These are phyloP conservation scores for Musca domestica DNA, from an alignment of 1,140 invertebrate species.

Conservation along the genomic window DNA sequence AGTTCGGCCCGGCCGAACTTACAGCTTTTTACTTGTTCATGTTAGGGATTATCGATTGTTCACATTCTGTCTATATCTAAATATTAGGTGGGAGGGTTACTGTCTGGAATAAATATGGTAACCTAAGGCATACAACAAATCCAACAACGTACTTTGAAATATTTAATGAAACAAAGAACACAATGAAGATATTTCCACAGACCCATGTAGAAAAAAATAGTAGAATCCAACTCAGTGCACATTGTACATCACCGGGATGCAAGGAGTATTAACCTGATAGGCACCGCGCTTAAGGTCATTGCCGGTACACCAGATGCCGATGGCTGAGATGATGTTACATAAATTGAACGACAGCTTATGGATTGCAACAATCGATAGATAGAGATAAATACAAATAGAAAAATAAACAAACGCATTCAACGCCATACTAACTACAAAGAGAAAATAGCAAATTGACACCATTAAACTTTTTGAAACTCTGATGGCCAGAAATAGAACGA, in stretches of 20 bases:
- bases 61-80: too few relatives aligned
- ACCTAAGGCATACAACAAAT: constrained; percentile 25
- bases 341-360: not conserved
- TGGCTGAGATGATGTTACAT: constrained; percentile 1
- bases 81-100: not conserved
- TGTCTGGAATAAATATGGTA: constrained; percentile 19
- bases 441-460: too few relatives aligned
- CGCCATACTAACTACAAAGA: too few relatives aligned
- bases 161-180: too few relatives aligned
- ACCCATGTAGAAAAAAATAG: not conserved
- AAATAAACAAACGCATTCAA: too few relatives aligned
- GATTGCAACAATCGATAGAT: not conserved
- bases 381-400: too few relatives aligned
- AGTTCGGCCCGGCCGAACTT: too few relatives aligned
- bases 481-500: too few relatives aligned
- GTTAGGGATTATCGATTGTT: not conserved
- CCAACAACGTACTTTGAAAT: not conserved
- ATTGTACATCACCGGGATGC: constrained; percentile 19
- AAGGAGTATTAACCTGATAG: constrained; percentile 13
- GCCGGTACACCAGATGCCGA: constrained; percentile 15
- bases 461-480: too few relatives aligned
- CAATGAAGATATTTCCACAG: too few relatives aligned
- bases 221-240: not conserved
- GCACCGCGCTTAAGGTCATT: constrained; percentile 12
- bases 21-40: too few relatives aligned